Base-by-base conservation (phyloP, 2,113 vertebrate genomes). In the Pyxicephalus adspersus region DNA sequence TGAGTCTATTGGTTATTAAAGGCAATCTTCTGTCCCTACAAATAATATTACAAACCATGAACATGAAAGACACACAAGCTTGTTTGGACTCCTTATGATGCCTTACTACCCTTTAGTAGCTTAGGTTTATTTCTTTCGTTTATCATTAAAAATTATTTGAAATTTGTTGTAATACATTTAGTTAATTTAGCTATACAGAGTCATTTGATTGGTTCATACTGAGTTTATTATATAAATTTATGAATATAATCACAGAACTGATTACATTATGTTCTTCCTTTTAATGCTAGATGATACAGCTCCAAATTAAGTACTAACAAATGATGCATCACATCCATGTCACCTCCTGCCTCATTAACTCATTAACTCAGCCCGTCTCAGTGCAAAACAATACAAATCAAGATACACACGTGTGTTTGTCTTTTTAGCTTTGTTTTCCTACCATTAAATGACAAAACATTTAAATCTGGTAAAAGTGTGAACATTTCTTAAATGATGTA, bases 271-370 rank as follows among this genome's bases (percentile, higher is more conserved):
- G 28, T 38, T 66, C 29, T 66, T 66, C 11, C 58, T 58, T 57
- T 74, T 74, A 28, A 58, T 74, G 54, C 15, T 58, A 58, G 51
- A 74, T 55, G 34, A 16, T 28, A 20, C 54, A 34, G 22, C n/a
- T 58, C 52, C 29, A 19, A 74, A 58, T 58, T 58, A 17, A 58
- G 20, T n/a, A 20, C 34, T n/a, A 58, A 58, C 52, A 74, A 9
- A 26, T 58, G 1, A 8, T 22, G 57, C 4, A 23, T 58, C 28
- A 26, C n/a, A 26, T 23, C 55, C 50, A 72, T 34, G 54, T 55
- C 29, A 58, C 13, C 55, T 20, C 19, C 71, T 74, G 52, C 71
- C 51, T 72, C 26, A 74, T 74, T 74, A 74, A 26, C 51, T 72
- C 26, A 74, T 74, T 74, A 74, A 26, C 55, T 58, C 11, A 7